phyloP scores from a whole-genome alignment of 2,113 vertebrate species.

The Canis aureus region DNA sequence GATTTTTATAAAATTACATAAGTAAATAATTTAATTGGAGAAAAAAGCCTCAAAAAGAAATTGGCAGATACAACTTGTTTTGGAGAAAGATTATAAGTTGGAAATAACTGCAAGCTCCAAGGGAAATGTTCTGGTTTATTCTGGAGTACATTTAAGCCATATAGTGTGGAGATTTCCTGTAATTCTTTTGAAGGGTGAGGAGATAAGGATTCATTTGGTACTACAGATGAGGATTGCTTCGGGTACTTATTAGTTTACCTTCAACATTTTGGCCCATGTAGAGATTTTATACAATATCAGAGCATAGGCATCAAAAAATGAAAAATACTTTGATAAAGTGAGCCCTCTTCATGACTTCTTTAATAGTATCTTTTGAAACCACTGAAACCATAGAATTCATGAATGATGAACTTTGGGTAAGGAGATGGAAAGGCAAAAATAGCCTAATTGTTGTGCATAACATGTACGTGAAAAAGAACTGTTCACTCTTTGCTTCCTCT shows the following conservation, averaged over 20 bases:
- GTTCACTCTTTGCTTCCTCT: background rate
- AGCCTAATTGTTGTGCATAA: background rate
- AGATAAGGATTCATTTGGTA: background rate
- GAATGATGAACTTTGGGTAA: background rate
- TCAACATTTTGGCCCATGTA: background rate
- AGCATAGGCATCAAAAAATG: background rate
- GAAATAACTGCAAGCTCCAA: background rate
- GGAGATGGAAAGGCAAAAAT: background rate
- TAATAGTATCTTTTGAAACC: background rate
- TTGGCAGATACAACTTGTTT: background rate
- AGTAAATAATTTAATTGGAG: background rate
- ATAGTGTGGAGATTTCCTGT: background rate
- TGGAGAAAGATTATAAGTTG: background rate
- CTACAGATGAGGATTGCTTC: background rate
- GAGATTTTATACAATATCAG: background rate
- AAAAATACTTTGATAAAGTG: slow-evolving; percentile 11
- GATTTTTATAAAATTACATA: slow-evolving; percentile 31
- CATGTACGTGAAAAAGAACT: background rate
- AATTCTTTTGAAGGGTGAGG: background rate
- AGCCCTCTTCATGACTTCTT: background rate
- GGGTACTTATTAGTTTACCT: background rate
- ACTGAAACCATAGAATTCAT: background rate
- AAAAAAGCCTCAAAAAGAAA: background rate
- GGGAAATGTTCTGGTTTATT: background rate
- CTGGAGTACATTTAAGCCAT: background rate